Percentiles rank a stretch among this genome's conserved stretches.
Conservation (phyloP, 2,113 vertebrate genomes). For the Nycticorax nycticorax region DNA sequence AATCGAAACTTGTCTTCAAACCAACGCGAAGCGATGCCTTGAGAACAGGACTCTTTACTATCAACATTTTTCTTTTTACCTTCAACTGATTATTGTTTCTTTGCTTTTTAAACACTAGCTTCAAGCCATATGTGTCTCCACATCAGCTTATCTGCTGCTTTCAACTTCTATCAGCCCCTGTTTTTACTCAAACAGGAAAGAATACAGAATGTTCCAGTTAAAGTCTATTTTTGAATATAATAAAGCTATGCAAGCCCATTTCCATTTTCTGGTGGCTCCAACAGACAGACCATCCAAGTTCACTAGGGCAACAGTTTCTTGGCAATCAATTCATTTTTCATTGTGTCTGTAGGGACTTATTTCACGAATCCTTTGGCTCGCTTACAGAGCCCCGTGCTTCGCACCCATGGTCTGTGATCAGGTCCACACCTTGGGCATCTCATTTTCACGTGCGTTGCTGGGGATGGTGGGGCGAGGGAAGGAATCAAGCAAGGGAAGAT, state of each 20-base stretch:
- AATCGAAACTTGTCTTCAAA: constrained; percentile 58
- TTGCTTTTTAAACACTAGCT: constrained; percentile 28
- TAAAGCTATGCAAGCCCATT: constrained; percentile 40
- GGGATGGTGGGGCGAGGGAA: background rate
- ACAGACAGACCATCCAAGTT: constrained; percentile 1
- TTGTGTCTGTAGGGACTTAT: constrained; percentile 14
- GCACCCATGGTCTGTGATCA: background rate
- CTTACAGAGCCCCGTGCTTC: background rate
- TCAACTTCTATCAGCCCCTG: constrained; percentile 64
- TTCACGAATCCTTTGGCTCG: background rate
- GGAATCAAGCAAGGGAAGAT: background rate
- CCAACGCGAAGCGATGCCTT: background rate
- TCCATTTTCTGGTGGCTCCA: constrained; percentile 52
- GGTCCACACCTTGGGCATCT: background rate
- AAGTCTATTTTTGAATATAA: constrained; percentile 59
- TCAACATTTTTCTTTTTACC: constrained; percentile 50
- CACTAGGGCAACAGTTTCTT: constrained; percentile 33
- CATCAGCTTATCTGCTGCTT: constrained; percentile 68
- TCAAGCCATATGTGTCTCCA: constrained; percentile 47
- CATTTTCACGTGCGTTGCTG: background rate
- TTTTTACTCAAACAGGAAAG: constrained; percentile 62
- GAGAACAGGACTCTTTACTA: constrained; percentile 38
- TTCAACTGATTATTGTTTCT: constrained; percentile 22
- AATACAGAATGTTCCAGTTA: constrained; percentile 61
- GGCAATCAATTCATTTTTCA: constrained; percentile 13